Evolutionary conservation across 2,888 invertebrate genomes (phyloP).

Genomic region (Kryphioiulus occultus): DNA sequence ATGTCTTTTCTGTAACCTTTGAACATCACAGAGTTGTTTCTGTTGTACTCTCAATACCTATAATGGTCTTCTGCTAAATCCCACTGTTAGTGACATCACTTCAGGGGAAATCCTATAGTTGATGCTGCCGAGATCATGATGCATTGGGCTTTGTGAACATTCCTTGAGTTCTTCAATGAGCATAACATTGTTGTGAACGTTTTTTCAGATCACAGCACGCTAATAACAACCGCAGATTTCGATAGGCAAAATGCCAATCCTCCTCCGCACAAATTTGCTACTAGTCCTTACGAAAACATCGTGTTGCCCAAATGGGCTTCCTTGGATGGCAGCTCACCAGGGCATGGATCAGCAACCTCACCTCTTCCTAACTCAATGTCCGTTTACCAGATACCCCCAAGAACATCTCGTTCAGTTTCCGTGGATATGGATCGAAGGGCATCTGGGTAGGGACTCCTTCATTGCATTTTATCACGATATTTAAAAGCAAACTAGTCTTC

Average conservation of each 20-base stretch:
- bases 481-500: too few relatives aligned
- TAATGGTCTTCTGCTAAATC: too few relatives aligned
- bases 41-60: too few relatives aligned
- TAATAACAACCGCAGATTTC: slow-evolving; percentile 54
- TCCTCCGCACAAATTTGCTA: slow-evolving; percentile 52
- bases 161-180: neutral
- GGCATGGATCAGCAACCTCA: slow-evolving; percentile 11
- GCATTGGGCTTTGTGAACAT: neutral
- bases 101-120: too few relatives aligned
- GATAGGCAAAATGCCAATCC: slow-evolving; percentile 54
- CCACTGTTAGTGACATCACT: too few relatives aligned
- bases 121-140: neutral
- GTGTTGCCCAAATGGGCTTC: slow-evolving; percentile 48
- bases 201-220: slow-evolving; percentile 54
- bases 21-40: too few relatives aligned
- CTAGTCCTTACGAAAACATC: slow-evolving; percentile 50
- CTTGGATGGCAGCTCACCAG: slow-evolving; percentile 48
- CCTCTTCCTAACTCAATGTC: slow-evolving; percentile 8
- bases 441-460: neutral
- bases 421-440: slow-evolving; percentile 41
- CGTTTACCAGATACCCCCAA: slow-evolving; percentile 43
- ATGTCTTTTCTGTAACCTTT: too few relatives aligned
- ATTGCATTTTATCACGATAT: neutral
- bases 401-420: slow-evolving; percentile 41
- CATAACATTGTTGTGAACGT: neutral